Percentiles rank a stretch among this genome's conserved stretches.
phyloP scores from a whole-genome alignment of 2,888 invertebrate genomes.

The Caenorhabditis sulstoni region DNA sequence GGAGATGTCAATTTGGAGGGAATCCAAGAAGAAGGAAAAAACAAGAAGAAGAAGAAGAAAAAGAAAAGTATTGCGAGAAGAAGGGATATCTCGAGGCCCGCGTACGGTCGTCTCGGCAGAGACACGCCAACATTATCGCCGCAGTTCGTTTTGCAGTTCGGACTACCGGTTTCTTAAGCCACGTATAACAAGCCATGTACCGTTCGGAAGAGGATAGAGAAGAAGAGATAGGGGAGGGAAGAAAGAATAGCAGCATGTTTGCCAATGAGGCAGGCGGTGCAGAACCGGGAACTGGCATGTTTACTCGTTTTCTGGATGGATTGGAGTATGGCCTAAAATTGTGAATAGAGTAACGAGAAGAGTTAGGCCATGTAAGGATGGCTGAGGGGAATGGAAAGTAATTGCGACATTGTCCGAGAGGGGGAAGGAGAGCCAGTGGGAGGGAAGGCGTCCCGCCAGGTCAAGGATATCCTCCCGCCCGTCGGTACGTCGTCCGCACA shows the following conservation, averaged over 20 bases:
- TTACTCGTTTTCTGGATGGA: background rate
- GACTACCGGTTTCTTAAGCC: constrained; percentile 61
- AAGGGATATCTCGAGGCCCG: constrained; percentile 46
- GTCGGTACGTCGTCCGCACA: constrained; percentile 12
- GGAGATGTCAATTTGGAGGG: background rate
- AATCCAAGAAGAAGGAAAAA: constrained; percentile 2
- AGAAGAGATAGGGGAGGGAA: constrained; percentile 15
- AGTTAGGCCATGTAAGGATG: background rate
- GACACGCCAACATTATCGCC: constrained; percentile 51
- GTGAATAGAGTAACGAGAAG: background rate
- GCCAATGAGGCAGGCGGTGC: constrained; percentile 8
- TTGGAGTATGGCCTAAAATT: constrained; percentile 4
- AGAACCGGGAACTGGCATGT: background rate
- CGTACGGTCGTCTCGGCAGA: constrained; percentile 32
- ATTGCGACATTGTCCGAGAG: constrained; percentile 7
- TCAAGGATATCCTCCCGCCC: constrained; percentile 45
- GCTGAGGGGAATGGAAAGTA: background rate
- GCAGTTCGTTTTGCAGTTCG: constrained; percentile 62
- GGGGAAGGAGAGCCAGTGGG: constrained; percentile 31
- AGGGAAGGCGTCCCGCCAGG: constrained; percentile 19
- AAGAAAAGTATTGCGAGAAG: constrained; percentile 9
- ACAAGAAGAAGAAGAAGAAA: background rate
- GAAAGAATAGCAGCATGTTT: constrained; percentile 1
- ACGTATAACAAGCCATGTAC: constrained; percentile 50
- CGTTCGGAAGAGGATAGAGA: constrained; percentile 11